Evolutionary conservation across 2,797 vertebrate genomes (phyloP), one percentile per base, ranked within the genome.

Genomic region (Xenops minutus): DNA sequence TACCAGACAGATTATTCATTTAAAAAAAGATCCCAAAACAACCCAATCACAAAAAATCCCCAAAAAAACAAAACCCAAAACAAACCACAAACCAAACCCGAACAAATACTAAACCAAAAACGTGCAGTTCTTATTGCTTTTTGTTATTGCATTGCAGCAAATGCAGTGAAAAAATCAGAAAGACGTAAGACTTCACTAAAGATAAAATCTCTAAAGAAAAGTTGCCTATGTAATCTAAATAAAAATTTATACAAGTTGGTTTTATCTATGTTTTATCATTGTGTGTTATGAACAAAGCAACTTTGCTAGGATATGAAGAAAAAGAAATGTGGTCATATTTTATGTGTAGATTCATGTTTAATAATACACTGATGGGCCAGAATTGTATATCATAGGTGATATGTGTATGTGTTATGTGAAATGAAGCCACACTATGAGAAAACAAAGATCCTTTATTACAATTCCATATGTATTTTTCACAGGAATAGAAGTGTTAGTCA

Each of bases 361-460:
- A 74, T 49, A 63, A 36, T 48, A 56, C 5, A 79, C 4, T 1
- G 2, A 54, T 67, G 75, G 4, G 17, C 6, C 39, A 69, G 48
- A 68, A 71, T 12, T 84, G 10, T 30, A 13, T 62, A 27, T 69
- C 6, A 14, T 75, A 64, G 69, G 9, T 63, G 62, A 94, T 68
- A 86, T n/a, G 9, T 1, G 0, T 36, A 32, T 34, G n/a, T 46
- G 15, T 68, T 72, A 63, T 3, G 7, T 30, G 36, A 93, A 93
- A 89, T 59, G 27, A 63, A 93, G 41, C 10, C 73, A 86, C 72
- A 22, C n/a, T 59, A 55, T 26, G 44, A 55, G 39, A 69, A 88
- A 92, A 66, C 12, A 83, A 94, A 55, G 48, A 17, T 52, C 56
- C 34, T 85, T 88, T 85, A 73, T 63, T 51, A 74, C n/a, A 79